Percentiles rank a stretch among this genome's conserved stretches.
These are phyloP conservation scores for Clarias laeviceps DNA, from an alignment of 2,797 vertebrate genomes.

Conservation along the genomic window DNA sequence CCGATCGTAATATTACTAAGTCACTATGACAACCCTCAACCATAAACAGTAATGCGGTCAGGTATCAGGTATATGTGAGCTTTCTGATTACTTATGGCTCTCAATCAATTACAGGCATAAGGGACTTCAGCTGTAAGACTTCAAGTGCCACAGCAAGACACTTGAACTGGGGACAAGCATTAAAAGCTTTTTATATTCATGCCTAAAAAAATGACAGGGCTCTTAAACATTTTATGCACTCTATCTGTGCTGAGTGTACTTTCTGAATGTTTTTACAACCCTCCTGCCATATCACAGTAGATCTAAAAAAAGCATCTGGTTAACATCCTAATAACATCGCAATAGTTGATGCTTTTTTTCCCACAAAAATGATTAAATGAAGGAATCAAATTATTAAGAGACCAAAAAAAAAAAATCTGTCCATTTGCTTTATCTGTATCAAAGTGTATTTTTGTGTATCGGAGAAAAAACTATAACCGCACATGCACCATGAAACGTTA, in stretches of 20 bases:
- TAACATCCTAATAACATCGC: background rate
- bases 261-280: conserved; percentile 32
- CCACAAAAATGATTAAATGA: conserved; percentile 23
- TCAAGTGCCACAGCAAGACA: conserved; percentile 26
- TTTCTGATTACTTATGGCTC: conserved; percentile 33
- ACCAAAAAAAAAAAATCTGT: background rate
- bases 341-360: background rate
- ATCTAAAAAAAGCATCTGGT: conserved; percentile 4
- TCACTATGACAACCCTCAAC: conserved; percentile 12
- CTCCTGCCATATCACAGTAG: conserved; percentile 6
- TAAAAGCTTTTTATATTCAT: conserved; percentile 43
- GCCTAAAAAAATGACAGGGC: conserved; percentile 5
- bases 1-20: background rate
- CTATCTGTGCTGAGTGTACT: conserved; percentile 17
- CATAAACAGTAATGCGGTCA: conserved; percentile 5
- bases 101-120: conserved; percentile 19
- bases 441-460: background rate
- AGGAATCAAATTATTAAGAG: background rate
- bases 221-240: conserved; percentile 23
- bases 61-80: conserved; percentile 11
- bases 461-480: background rate
- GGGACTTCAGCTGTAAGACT: conserved; percentile 21
- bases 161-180: conserved; percentile 42
- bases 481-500: background rate
- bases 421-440: conserved; percentile 1